Evolutionary conservation across 2,797 vertebrate species (phyloP).

Genomic region (Rachycentron canadum): DNA sequence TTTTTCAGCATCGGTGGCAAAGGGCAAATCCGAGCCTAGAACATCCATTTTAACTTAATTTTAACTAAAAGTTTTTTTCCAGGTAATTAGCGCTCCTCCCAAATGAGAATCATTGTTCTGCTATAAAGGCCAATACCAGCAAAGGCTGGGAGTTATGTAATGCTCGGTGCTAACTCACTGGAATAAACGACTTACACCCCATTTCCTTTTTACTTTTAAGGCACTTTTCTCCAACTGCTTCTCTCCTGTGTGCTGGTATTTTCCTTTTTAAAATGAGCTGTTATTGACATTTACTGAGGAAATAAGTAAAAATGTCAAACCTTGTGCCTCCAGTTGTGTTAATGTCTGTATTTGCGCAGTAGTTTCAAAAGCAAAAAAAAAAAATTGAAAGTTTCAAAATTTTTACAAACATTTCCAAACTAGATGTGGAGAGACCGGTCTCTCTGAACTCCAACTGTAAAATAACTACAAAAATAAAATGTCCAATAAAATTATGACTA

Average conservation of each 20-base stretch:
- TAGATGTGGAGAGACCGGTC: not conserved
- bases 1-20: constrained; percentile 20
- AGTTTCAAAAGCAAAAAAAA: not conserved
- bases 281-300: constrained; percentile 62
- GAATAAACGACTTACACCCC: constrained; percentile 42
- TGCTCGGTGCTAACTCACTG: constrained; percentile 9
- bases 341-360: constrained; percentile 14
- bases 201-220: constrained; percentile 38
- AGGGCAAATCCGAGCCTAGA: constrained; percentile 13
- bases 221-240: constrained; percentile 24
- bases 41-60: constrained; percentile 51
- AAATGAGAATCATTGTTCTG: constrained; percentile 59
- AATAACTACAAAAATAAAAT: too few species aligned
- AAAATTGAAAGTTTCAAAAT: not conserved
- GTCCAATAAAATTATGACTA: too few species aligned
- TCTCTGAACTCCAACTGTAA: not conserved
- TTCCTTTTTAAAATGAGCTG: constrained; percentile 31
- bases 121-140: constrained; percentile 56
- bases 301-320: constrained; percentile 59
- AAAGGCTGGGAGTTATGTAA: constrained; percentile 41
- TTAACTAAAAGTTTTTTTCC: constrained; percentile 17
- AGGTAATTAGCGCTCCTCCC: constrained; percentile 56
- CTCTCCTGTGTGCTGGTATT: constrained; percentile 69
- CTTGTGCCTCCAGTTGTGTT: not conserved
- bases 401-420: not conserved